phyloP scores from a whole-genome alignment of 1,140 invertebrate genomes.

The Prorops nasuta region DNA sequence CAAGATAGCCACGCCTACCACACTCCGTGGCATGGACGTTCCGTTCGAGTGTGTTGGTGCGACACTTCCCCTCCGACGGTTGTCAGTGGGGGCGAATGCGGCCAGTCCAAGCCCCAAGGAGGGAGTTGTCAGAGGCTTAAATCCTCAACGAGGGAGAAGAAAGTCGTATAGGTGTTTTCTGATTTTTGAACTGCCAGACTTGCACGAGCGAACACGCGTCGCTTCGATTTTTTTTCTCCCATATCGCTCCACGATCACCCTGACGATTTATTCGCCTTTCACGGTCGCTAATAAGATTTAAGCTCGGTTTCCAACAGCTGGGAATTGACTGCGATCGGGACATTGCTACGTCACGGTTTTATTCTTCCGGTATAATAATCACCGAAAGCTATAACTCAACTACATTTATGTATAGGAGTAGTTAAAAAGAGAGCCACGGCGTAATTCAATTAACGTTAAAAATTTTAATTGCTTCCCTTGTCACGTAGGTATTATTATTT shows the following conservation, averaged over 20 bases:
- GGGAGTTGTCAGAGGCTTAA: too few species aligned
- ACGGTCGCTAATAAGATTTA: constrained; percentile 24
- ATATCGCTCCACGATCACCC: too few species aligned
- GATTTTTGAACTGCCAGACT: constrained; percentile 29
- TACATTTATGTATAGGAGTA: too few species aligned
- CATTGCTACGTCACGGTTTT: too few species aligned
- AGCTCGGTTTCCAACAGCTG: constrained; percentile 13
- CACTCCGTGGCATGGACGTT: constrained; percentile 41
- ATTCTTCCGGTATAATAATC: too few species aligned
- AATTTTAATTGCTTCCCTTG: constrained; percentile 21
- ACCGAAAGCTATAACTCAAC: too few species aligned
- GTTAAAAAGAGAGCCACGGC: too few species aligned
- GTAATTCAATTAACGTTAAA: not conserved
- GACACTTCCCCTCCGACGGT: constrained; percentile 23
- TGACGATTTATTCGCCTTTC: constrained; percentile 15
- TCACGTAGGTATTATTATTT: constrained; percentile 31
- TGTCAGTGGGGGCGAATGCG: constrained; percentile 19
- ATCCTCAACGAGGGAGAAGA: constrained; percentile 3
- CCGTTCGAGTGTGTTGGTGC: constrained; percentile 29
- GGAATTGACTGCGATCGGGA: too few species aligned
- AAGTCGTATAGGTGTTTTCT: constrained; percentile 20
- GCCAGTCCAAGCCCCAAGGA: constrained; percentile 9
- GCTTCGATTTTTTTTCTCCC: not conserved
- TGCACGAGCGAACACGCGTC: not conserved
- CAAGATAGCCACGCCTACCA: constrained; percentile 45